These are phyloP conservation scores for Erythrolamprus reginae DNA, from an alignment of 2,113 vertebrate species.

Conservation along the genomic window DNA sequence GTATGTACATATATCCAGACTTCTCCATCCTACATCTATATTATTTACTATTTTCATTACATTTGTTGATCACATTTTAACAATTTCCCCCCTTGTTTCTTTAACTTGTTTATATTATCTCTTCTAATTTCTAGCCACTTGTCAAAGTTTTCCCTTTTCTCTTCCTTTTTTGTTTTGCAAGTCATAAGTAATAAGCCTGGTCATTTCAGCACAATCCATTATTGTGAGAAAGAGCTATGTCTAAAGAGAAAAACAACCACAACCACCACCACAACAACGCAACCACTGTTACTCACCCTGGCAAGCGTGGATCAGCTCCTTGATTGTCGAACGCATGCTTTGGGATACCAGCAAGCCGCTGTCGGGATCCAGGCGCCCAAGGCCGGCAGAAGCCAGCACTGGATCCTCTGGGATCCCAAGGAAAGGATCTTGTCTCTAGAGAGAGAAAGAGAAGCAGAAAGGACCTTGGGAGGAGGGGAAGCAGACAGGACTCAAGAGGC, in stretches of 20 bases:
- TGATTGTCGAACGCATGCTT: conserved; percentile 67
- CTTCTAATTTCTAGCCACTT: too few relatives aligned
- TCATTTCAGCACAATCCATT: too few relatives aligned
- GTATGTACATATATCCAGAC: too few relatives aligned
- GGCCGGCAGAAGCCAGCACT: conserved; percentile 73
- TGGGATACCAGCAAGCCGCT: conserved; percentile 62
- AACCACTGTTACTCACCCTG: conserved; percentile 69
- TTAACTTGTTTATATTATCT: too few relatives aligned
- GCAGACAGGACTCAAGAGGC: background rate
- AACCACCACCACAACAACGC: too few relatives aligned
- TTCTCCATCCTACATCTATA: too few relatives aligned
- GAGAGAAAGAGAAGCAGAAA: conserved; percentile 3
- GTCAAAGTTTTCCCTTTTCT: too few relatives aligned
- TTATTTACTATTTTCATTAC: too few relatives aligned
- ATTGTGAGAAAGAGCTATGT: background rate
- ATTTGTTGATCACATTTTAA: too few relatives aligned
- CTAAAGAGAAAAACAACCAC: background rate
- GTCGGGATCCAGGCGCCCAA: conserved; percentile 63
- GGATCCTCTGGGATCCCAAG: conserved; percentile 28
- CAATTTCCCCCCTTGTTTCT: too few relatives aligned
- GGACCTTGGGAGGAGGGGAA: background rate
- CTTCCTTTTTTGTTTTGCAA: too few relatives aligned
- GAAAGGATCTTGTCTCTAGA: conserved; percentile 39
- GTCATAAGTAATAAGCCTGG: too few relatives aligned
- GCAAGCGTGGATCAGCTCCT: conserved; percentile 72